phyloP scores from a whole-genome alignment of 2,113 vertebrate species.

The Baryphthengus martii region DNA sequence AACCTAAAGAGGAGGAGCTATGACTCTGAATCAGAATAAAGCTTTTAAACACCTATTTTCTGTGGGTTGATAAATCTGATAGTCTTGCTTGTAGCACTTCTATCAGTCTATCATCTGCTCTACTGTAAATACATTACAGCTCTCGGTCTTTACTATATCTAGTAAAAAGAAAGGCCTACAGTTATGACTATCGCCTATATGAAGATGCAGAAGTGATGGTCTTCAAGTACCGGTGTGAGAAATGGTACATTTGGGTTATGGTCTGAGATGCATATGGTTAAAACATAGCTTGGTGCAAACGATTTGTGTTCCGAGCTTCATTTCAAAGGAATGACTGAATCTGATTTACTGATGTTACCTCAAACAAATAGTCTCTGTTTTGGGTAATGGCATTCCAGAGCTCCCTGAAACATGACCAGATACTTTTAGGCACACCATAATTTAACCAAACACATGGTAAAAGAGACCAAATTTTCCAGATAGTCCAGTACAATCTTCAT shows the following conservation, averaged over 20 bases:
- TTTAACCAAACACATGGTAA: background rate
- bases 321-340: background rate
- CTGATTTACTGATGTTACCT: background rate
- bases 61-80: background rate
- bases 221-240: background rate
- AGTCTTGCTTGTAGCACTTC: background rate
- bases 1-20: background rate
- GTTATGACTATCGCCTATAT: background rate
- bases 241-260: background rate
- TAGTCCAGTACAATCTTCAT: background rate
- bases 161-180: background rate
- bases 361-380: background rate
- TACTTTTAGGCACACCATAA: background rate
- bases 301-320: background rate
- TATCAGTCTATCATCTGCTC: background rate
- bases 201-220: background rate
- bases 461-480: background rate
- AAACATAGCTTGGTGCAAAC: background rate
- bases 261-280: background rate
- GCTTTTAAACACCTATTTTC: background rate
- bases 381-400: background rate
- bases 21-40: background rate
- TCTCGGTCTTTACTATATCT: background rate
- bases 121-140: background rate
- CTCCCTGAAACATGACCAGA: background rate